A percentile compares a stretch with the other conserved stretches of the same genome.
These are phyloP conservation scores for Bombus sibiricus DNA, from an alignment of 1,140 invertebrate genomes.

Conservation along the genomic window DNA sequence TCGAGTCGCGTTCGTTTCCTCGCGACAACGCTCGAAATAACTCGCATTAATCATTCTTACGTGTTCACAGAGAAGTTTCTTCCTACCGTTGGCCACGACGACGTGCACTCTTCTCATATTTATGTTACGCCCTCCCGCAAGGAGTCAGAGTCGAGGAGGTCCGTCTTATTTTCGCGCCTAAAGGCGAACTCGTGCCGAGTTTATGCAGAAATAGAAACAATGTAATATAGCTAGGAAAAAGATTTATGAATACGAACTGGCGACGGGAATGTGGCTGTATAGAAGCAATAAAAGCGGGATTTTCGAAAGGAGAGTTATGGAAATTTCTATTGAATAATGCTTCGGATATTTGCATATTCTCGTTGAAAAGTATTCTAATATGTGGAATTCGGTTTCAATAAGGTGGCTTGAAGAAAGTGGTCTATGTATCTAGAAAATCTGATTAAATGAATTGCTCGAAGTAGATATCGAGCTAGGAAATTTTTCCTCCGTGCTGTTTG, in stretches of 20 bases:
- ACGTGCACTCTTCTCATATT: not conserved
- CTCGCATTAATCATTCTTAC: conserved; percentile 42
- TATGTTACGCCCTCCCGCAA: not conserved
- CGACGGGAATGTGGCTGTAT: not conserved
- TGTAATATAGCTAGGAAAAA: not conserved
- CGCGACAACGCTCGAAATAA: conserved; percentile 34
- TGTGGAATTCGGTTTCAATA: not conserved
- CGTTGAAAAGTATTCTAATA: not conserved
- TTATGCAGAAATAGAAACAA: not conserved
- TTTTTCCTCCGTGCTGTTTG: not conserved
- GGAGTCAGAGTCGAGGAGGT: not conserved
- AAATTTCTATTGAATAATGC: not conserved
- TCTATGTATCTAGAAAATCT: not conserved
- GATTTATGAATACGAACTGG: not conserved
- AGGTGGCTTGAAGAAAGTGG: not conserved
- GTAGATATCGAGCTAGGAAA: not conserved
- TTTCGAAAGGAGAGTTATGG: not conserved
- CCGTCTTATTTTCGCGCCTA: not conserved
- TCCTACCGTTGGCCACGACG: not conserved
- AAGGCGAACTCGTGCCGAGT: not conserved
- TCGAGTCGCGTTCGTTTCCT: conserved; percentile 13
- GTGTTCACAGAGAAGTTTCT: conserved; percentile 16
- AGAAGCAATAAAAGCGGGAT: not conserved
- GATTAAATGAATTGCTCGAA: not conserved
- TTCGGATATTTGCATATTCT: not conserved